Evolutionary conservation across 2,797 vertebrate species (phyloP).

Genomic region (Carapus acus): DNA sequence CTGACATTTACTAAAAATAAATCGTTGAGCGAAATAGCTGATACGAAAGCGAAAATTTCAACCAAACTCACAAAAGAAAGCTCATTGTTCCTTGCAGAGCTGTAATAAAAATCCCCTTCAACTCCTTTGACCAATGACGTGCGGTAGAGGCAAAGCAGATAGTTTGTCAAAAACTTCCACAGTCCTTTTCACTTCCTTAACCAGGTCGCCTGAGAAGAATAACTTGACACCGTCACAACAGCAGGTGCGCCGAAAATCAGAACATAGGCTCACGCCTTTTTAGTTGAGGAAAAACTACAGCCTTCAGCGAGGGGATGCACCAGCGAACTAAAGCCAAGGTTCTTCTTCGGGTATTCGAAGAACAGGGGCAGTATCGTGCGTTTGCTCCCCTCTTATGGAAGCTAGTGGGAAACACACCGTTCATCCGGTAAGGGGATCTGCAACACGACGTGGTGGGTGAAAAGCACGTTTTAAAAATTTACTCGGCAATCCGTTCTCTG

Average conservation of each 20-base stretch:
- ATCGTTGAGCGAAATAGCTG: neutral
- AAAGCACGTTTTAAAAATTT: too few species aligned
- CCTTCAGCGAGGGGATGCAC: conserved; percentile 51
- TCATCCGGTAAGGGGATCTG: too few species aligned
- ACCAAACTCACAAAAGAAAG: conserved; percentile 76
- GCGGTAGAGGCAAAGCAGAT: conserved; percentile 26
- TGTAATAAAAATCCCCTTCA: conserved; percentile 19
- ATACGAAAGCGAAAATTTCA: neutral
- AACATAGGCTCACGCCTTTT: neutral
- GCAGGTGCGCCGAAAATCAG: neutral
- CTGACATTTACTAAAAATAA: neutral
- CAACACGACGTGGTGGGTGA: too few species aligned
- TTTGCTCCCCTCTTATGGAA: conserved; percentile 39
- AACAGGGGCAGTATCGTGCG: neutral
- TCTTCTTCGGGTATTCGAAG: conserved; percentile 23
- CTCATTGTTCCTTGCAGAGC: conserved; percentile 68
- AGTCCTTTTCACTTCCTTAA: conserved; percentile 16
- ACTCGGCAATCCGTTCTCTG: too few species aligned
- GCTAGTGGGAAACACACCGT: too few species aligned
- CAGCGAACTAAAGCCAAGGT: conserved; percentile 28
- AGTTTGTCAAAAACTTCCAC: conserved; percentile 31
- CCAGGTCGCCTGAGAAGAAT: neutral
- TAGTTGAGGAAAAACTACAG: conserved; percentile 1
- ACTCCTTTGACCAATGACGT: conserved; percentile 25
- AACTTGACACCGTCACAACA: neutral